phyloP scores from a whole-genome alignment of 2,888 invertebrate species.

The Ormyrus labotus region DNA sequence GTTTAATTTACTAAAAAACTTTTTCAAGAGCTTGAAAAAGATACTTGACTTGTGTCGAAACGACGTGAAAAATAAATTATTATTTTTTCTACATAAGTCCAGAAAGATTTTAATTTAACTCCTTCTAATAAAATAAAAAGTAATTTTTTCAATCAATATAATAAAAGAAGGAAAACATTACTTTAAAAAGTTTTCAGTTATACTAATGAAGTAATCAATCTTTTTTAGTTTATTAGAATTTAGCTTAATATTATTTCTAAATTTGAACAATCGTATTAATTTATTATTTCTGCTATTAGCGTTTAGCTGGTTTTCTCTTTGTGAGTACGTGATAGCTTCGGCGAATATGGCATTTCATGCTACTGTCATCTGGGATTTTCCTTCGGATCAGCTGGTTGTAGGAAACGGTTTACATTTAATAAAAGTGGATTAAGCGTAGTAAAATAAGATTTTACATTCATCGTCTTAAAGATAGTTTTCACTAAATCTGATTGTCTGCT shows the following conservation, averaged over 20 bases:
- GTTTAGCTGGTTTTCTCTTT: slow-evolving; percentile 95
- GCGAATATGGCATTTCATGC: slow-evolving; percentile 96
- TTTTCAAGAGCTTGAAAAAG: too few relatives aligned
- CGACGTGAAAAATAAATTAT: too few relatives aligned
- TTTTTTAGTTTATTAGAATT: slow-evolving; percentile 14
- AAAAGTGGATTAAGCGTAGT: slow-evolving; percentile 70
- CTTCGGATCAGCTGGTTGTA: slow-evolving; percentile 87
- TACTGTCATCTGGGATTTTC: slow-evolving; percentile 91
- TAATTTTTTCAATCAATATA: too few relatives aligned
- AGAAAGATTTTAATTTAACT: too few relatives aligned
- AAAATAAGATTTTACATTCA: slow-evolving; percentile 44
- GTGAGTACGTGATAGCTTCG: slow-evolving; percentile 93
- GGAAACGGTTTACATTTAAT: slow-evolving; percentile 78
- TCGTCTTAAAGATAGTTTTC: slow-evolving; percentile 59
- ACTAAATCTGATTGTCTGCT: slow-evolving; percentile 64
- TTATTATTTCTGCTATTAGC: slow-evolving; percentile 78
- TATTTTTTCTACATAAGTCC: too few relatives aligned
- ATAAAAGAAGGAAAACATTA: too few relatives aligned
- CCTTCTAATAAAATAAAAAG: too few relatives aligned
- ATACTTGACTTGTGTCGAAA: too few relatives aligned
- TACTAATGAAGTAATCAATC: neutral
- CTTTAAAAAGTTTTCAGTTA: too few relatives aligned
- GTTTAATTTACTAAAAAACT: too few relatives aligned
- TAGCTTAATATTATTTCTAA: slow-evolving; percentile 22
- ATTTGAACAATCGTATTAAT: neutral